These are phyloP conservation scores for Halocynthia roretzi DNA, from an alignment of 23 tunicate genomes.

Conservation along the genomic window DNA sequence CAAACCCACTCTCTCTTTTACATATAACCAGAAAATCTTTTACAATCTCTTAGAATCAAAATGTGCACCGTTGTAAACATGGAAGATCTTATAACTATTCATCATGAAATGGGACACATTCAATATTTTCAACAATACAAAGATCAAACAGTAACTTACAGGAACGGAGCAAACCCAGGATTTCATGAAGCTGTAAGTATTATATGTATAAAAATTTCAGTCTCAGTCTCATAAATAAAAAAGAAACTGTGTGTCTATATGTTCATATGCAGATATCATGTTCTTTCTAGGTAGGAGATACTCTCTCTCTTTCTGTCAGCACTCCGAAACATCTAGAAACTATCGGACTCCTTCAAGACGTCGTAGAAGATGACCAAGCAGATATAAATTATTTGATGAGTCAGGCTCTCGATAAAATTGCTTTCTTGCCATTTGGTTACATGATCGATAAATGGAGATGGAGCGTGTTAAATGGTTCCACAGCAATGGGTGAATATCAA, in stretches of 20 bases:
- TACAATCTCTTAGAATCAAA: slow-evolving; percentile 56
- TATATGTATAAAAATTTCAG: neutral
- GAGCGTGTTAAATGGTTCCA: slow-evolving; percentile 83
- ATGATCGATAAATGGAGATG: slow-evolving; percentile 98
- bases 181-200: slow-evolving; percentile 91
- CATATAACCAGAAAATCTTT: neutral
- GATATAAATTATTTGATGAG: slow-evolving; percentile 98
- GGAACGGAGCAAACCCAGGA: slow-evolving; percentile 96
- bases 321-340: slow-evolving; percentile 85
- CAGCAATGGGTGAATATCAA: slow-evolving; percentile 45
- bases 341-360: slow-evolving; percentile 67
- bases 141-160: slow-evolving; percentile 70
- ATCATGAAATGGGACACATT: slow-evolving; percentile 99
- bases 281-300: slow-evolving; percentile 89
- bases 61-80: slow-evolving; percentile 90
- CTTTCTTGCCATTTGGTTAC: slow-evolving; percentile 97
- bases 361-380: slow-evolving; percentile 46
- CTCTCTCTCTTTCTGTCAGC: slow-evolving; percentile 81
- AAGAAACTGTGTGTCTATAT: no score
- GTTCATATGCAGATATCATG: no score
- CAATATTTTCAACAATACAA: slow-evolving; percentile 92
- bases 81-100: slow-evolving; percentile 88
- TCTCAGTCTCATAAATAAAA: no score
- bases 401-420: slow-evolving; percentile 86
- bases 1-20: no score